Evolutionary conservation across 2,113 vertebrate species (phyloP).

Genomic region (Phainopepla nitens): DNA sequence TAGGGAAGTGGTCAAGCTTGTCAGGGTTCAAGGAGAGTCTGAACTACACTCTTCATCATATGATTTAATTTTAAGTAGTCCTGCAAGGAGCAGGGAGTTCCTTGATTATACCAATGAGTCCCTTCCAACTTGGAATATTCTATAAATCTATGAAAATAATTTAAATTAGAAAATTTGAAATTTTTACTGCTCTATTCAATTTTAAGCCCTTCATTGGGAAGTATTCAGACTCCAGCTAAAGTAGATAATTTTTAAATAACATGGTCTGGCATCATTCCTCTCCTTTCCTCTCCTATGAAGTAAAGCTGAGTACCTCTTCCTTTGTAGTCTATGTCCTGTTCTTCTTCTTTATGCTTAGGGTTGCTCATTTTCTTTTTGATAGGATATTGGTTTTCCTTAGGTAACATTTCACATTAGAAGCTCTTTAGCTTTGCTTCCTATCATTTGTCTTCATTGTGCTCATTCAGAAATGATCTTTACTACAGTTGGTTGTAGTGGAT

Average conservation of each 20-base stretch:
- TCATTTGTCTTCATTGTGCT: not conserved
- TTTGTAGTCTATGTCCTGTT: not conserved
- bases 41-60: rapidly evolving
- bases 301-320: not conserved
- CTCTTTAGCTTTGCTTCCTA: not conserved
- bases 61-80: not conserved
- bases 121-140: not conserved
- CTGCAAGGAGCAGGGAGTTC: not conserved
- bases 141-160: not conserved
- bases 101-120: not conserved
- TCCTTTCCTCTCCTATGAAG: not conserved
- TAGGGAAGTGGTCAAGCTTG: not conserved
- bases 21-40: not conserved
- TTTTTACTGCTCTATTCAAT: not conserved
- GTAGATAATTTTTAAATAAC: not conserved
- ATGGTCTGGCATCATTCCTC: not conserved
- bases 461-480: not conserved
- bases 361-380: not conserved
- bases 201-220: not conserved
- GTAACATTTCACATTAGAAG: not conserved
- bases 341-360: not conserved
- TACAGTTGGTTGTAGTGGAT: not conserved
- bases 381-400: not conserved
- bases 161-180: not conserved
- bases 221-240: not conserved